Evolutionary conservation across 2,888 invertebrate species (phyloP), one percentile per base, ranked within the genome.

Genomic region (Physocephala rufipes): DNA sequence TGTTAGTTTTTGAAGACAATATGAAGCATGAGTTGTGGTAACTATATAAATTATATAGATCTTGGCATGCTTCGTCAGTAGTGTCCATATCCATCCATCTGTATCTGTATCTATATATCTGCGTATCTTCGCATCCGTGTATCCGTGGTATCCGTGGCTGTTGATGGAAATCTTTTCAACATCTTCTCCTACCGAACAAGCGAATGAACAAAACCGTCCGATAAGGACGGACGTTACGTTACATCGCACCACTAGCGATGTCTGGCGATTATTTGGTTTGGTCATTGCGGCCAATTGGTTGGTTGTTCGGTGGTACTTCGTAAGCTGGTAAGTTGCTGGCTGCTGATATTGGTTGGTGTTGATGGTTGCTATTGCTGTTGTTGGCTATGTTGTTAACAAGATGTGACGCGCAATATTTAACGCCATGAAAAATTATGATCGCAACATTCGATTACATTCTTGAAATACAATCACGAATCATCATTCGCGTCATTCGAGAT

Each of bases 371-470:
- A 7, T 2, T 21, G 53, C 61, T 24, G 36, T 21, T 51, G 28
- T 30, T 28, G 7, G 61, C 49, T 51, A 26, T 47, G 53, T 71
- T 76, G 78, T 77, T 79, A 80, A 80, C 79, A 80, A 78, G 79
- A 79, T 78, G 76, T 77, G 78, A 81, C 79, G 82, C 79, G 81
- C 79, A 81, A 82, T 81, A 82, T 82, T 82, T 81, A 81, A 82
- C 81, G 82, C 81, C 81, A 81, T 80, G 80, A 80, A 80, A 82
- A 82, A 81, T 82, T 81, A 80, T 79, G 82, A 82, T 81, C 80
- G 79, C 79, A 76, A 77, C 76, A 78, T 80, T 76, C 77, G 82
- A 82, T 82, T 79, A 75, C 75, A 75, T 76, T 74, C 71, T 75
- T 76, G 74, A 75, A 78, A 78, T 76, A 79, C 77, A 76, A 78